Percentiles rank a stretch among this genome's conserved stretches.
These are phyloP conservation scores for Cerastoderma edule DNA, from an alignment of 2,888 invertebrate genomes.

Conservation along the genomic window DNA sequence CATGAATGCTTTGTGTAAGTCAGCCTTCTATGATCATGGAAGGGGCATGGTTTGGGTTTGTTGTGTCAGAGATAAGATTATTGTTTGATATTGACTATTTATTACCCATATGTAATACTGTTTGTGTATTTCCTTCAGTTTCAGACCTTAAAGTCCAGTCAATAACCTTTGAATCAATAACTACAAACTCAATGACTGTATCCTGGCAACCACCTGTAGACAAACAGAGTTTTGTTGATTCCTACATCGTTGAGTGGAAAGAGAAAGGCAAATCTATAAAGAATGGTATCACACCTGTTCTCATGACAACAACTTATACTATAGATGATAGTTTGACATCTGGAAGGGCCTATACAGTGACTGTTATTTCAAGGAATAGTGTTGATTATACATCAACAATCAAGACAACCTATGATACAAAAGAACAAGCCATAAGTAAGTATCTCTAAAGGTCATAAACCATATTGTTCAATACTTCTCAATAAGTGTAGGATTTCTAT, in stretches of 20 bases:
- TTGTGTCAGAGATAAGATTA: too few relatives aligned
- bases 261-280: constrained; percentile 5
- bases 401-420: constrained; percentile 4
- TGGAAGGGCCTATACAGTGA: constrained; percentile 27
- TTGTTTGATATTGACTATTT: too few relatives aligned
- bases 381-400: neutral
- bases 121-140: too few relatives aligned
- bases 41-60: too few relatives aligned
- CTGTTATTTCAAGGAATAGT: constrained; percentile 19
- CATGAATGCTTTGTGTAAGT: too few relatives aligned
- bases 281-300: neutral
- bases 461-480: too few relatives aligned
- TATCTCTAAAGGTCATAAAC: too few relatives aligned
- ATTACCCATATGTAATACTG: too few relatives aligned
- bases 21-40: too few relatives aligned
- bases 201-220: constrained; percentile 24
- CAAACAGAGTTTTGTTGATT: neutral
- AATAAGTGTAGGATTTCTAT: too few relatives aligned
- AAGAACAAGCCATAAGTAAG: constrained; percentile 30
- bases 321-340: constrained; percentile 3
- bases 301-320: neutral
- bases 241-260: constrained; percentile 23
- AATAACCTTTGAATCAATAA: constrained; percentile 9
- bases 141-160: neutral
- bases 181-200: constrained; percentile 22